Evolutionary conservation across 2,888 invertebrate genomes (phyloP).

Genomic region (Cheilosia soror): DNA sequence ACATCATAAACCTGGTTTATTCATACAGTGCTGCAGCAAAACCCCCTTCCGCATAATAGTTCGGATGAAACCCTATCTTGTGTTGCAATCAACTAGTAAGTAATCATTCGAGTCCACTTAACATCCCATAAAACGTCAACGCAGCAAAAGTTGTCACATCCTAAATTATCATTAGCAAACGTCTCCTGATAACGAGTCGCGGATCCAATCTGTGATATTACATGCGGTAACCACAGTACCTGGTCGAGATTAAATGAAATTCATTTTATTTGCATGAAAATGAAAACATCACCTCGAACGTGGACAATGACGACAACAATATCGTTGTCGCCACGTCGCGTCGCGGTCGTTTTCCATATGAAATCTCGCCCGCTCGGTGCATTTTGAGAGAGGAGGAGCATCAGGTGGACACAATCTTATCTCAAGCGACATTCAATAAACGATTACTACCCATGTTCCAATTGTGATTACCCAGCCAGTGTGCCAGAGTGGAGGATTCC

Average conservation of each 20-base stretch:
- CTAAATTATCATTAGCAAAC: slow-evolving; percentile 70
- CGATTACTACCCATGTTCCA: slow-evolving; percentile 80
- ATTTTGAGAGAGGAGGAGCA: neutral
- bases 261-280: slow-evolving; percentile 75
- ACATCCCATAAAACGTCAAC: slow-evolving; percentile 37
- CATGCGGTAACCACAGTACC: slow-evolving; percentile 35
- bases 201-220: slow-evolving; percentile 40
- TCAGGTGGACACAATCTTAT: slow-evolving; percentile 77
- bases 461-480: slow-evolving; percentile 77
- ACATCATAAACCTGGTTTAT: too few species aligned
- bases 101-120: slow-evolving; percentile 37
- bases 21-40: too few species aligned
- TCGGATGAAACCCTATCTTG: neutral
- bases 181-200: slow-evolving; percentile 53
- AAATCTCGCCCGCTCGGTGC: neutral
- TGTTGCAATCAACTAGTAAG: slow-evolving; percentile 2
- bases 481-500: slow-evolving; percentile 46
- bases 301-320: slow-evolving; percentile 31
- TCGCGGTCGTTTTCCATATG: neutral
- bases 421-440: slow-evolving; percentile 79
- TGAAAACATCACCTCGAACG: slow-evolving; percentile 76
- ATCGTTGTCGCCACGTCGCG: slow-evolving; percentile 41
- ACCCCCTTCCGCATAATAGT: too few species aligned
- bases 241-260: slow-evolving; percentile 52
- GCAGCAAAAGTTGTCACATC: slow-evolving; percentile 51